Base-by-base conservation (phyloP, 2,888 invertebrate genomes). In the Parnassius mnemosyne region DNA sequence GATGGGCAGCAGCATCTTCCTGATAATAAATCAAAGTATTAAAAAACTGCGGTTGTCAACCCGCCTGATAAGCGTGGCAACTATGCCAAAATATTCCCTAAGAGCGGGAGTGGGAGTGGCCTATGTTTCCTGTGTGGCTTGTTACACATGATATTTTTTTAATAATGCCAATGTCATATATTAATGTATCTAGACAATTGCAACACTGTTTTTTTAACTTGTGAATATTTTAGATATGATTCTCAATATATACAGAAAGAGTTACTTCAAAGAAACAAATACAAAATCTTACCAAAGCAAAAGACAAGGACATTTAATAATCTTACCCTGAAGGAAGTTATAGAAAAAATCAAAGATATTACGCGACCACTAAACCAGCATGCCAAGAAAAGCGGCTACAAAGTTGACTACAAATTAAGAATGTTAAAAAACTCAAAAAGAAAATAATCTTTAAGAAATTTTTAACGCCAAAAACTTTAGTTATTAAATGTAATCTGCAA, bases 401-500 rank as follows among this genome's bases (percentile, higher is more conserved):
- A 80, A 69, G 85, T 89, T 0, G 89, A 89, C 70, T 89, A 89
- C 62, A 84, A 75, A 50, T 74, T 89, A 43, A 76, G 81, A 34
- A 72, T 87, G 20, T 60, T 79, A 46, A 67, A 68, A 9, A 64
- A 66, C 9, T 9, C 16, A 13, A n/a, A 10, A 41, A 34, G 11
- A 12, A 51, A 51, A 25, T 11, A 25, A 16, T 51, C 3, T 13
- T 20, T 16, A 13, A 50, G 10, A 3, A 50, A 16, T 50, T 5
- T 9, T 49, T 7, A 49, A 9, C 10, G 16, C 34, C 34, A 34
- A 34, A 34, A 34, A 7, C 0, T 20, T 34, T 34, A 34, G 1
- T 7, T 34, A 34, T 7, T 34, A 34, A 34, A 7, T 34, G 34
- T 34, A 7, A 34, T 34, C 7, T 34, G 7, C 5, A 34, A 34